These are phyloP conservation scores for Ispidina lecontei DNA, from an alignment of 2,797 vertebrate species.

Conservation along the genomic window DNA sequence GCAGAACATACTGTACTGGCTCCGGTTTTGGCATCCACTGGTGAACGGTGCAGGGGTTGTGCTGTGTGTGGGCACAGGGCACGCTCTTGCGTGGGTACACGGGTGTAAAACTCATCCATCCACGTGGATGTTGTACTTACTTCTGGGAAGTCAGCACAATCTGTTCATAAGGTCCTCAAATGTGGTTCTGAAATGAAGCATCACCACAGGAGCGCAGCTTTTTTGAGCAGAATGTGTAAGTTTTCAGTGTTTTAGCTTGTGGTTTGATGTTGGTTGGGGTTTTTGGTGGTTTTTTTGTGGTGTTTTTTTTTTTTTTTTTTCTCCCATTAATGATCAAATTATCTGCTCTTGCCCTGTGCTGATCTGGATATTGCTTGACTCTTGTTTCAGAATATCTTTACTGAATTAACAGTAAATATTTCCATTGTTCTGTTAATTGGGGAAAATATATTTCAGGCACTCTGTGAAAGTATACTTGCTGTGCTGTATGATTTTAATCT, in stretches of 20 bases:
- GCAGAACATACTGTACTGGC: neutral
- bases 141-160: neutral
- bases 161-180: neutral
- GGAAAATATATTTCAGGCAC: slow-evolving; percentile 57
- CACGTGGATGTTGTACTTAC: rapidly evolving
- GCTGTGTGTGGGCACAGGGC: neutral
- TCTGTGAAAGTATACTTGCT: slow-evolving; percentile 66
- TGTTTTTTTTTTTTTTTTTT: too few relatives aligned
- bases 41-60: neutral
- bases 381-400: slow-evolving; percentile 49
- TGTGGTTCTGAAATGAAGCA: neutral
- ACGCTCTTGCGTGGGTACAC: rapidly evolving
- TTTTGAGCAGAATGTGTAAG: neutral
- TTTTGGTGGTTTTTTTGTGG: too few relatives aligned
- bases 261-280: too few relatives aligned
- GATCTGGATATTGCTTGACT: slow-evolving; percentile 43
- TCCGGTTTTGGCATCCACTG: neutral
- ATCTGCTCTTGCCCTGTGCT: neutral
- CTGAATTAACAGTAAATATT: slow-evolving; percentile 58
- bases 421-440: slow-evolving; percentile 54
- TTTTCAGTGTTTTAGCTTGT: neutral
- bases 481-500: slow-evolving; percentile 59
- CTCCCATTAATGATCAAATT: neutral
- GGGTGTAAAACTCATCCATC: rapidly evolving
- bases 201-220: neutral